These are phyloP conservation scores for Timandra comae DNA, from an alignment of 2,888 invertebrate species.

Conservation along the genomic window DNA sequence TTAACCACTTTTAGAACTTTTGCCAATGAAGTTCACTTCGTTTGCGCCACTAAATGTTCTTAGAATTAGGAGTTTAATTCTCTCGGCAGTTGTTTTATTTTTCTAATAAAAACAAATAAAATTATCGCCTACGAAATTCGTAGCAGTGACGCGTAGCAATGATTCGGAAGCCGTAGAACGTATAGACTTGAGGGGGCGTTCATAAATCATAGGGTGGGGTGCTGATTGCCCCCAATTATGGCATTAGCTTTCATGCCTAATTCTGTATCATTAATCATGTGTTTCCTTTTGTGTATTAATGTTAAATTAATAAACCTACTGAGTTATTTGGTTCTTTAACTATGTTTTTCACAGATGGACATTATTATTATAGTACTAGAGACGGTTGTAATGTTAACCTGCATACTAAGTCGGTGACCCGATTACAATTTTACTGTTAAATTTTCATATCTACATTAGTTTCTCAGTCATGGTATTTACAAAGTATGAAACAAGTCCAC, in stretches of 20 bases:
- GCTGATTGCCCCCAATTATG: slow-evolving; percentile 71
- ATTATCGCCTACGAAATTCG: slow-evolving; percentile 4
- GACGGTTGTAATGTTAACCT: too few relatives aligned
- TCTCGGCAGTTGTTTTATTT: not conserved
- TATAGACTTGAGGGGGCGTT: slow-evolving; percentile 1
- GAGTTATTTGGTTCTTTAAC: too few relatives aligned
- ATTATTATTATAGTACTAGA: too few relatives aligned
- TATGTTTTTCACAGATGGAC: too few relatives aligned
- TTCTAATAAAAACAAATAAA: slow-evolving; percentile 2
- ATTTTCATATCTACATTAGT: too few relatives aligned
- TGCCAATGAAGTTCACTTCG: not conserved
- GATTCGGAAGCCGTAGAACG: not conserved
- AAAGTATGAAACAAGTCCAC: too few relatives aligned
- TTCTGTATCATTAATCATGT: slow-evolving; percentile 50
- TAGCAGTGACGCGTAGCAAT: not conserved
- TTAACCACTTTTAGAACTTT: slow-evolving; percentile 1
- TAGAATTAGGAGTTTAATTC: slow-evolving; percentile 1
- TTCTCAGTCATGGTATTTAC: too few relatives aligned
- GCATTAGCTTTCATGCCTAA: slow-evolving; percentile 71
- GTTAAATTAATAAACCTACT: too few relatives aligned
- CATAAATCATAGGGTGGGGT: slow-evolving; percentile 67
- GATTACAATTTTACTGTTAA: too few relatives aligned
- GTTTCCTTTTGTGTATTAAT: slow-evolving; percentile 37
- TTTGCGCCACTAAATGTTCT: too few relatives aligned
- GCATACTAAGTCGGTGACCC: too few relatives aligned